phyloP scores from a whole-genome alignment of 1,140 invertebrate genomes.

The Wiebesia pumilae region DNA sequence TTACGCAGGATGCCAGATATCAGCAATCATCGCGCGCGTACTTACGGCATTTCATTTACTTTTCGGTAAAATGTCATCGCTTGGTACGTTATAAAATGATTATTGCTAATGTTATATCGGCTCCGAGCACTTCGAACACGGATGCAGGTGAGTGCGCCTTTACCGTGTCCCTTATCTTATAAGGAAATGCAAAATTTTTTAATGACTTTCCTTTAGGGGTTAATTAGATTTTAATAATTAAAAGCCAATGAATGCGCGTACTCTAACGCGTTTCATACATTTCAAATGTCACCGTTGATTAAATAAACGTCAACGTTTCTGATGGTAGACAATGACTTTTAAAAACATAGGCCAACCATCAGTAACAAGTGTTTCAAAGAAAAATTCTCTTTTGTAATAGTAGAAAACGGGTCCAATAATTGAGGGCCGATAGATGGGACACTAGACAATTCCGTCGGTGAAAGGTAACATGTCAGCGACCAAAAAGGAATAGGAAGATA shows the following conservation, averaged over 20 bases:
- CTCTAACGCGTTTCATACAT: not conserved
- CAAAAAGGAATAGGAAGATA: not conserved
- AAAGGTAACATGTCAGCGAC: not conserved
- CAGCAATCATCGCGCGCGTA: not conserved
- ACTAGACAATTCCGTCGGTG: not conserved
- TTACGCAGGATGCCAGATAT: not conserved
- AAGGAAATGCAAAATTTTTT: not conserved
- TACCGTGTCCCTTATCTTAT: not conserved
- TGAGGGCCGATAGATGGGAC: not conserved
- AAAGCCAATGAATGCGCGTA: not conserved
- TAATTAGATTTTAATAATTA: conserved; percentile 8
- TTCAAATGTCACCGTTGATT: not conserved
- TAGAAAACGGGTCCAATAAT: not conserved
- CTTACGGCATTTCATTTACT: not conserved
- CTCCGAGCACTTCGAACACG: not conserved
- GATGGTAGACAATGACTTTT: not conserved
- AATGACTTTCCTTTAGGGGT: not conserved
- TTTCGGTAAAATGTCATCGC: not conserved
- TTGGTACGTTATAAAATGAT: not conserved
- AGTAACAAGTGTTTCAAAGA: not conserved
- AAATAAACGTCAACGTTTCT: not conserved
- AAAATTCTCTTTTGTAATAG: not conserved
- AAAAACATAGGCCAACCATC: not conserved
- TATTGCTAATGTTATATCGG: not conserved
- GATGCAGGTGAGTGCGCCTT: not conserved